Percentiles rank a stretch among this genome's conserved stretches.
phyloP scores from a whole-genome alignment of 2,888 invertebrate genomes.

The Scaptomyza parva region DNA sequence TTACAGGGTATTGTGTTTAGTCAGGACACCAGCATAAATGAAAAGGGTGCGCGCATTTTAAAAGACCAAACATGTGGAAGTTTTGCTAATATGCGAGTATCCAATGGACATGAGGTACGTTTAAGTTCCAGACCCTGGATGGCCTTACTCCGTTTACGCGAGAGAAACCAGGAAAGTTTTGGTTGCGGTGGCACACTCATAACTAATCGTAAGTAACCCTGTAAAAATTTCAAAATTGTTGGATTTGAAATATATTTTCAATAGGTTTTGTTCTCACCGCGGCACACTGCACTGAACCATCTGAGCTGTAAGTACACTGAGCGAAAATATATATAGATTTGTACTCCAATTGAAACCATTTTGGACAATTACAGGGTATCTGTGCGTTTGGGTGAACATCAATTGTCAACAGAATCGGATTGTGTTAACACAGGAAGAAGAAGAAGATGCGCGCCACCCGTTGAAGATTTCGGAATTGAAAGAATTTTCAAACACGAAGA shows the following conservation, averaged over 20 bases:
- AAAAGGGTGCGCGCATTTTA: conserved; percentile 19
- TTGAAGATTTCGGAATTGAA: conserved; percentile 27
- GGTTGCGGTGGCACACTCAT: conserved; percentile 40
- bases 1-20: neutral
- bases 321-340: neutral
- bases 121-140: conserved; percentile 41
- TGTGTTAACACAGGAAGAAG: conserved; percentile 15
- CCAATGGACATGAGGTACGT: conserved; percentile 25
- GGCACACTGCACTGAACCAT: conserved; percentile 24
- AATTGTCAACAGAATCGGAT: conserved; percentile 26
- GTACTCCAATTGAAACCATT: no score
- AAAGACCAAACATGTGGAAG: conserved; percentile 25
- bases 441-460: conserved; percentile 21
- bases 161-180: neutral
- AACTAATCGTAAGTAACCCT: conserved; percentile 29
- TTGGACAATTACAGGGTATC: conserved; percentile 25
- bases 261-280: conserved; percentile 44
- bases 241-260: neutral
- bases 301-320: conserved; percentile 28
- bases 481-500: conserved; percentile 25
- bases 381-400: conserved; percentile 41
- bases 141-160: conserved; percentile 16
- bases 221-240: neutral
- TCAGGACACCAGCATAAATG: conserved; percentile 1
- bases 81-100: conserved; percentile 13